These are phyloP conservation scores for Lepus americanus DNA, from an alignment of 2,113 vertebrate genomes.

Conservation along the genomic window DNA sequence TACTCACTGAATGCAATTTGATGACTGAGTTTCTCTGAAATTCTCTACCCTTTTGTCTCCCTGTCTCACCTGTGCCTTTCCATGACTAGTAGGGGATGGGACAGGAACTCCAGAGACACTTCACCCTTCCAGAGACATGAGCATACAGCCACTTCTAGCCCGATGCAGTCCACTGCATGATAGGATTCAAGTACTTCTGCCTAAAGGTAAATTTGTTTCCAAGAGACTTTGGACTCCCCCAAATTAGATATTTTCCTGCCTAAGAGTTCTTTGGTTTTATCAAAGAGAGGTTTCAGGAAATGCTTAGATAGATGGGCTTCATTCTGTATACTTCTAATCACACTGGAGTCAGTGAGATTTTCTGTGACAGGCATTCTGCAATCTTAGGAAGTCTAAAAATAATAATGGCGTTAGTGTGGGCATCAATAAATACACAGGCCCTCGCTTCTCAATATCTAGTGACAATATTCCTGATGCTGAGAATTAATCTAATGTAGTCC, in stretches of 20 bases:
- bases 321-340: not conserved
- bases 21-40: not conserved
- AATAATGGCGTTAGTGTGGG: not conserved
- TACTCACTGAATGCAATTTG: not conserved
- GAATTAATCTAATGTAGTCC: not conserved
- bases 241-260: slow-evolving; percentile 39
- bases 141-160: not conserved
- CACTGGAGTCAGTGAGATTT: not conserved
- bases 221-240: not conserved
- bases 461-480: not conserved
- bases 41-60: not conserved
- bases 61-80: not conserved
- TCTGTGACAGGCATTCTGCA: not conserved
- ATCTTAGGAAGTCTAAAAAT: not conserved
- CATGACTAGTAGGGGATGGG: not conserved
- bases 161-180: not conserved
- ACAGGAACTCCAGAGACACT: not conserved
- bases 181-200: not conserved
- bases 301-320: not conserved
- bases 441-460: slow-evolving; percentile 24
- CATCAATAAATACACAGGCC: not conserved
- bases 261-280: slow-evolving; percentile 43
- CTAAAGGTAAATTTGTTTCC: not conserved
- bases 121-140: not conserved
- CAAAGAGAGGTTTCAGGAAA: slow-evolving; percentile 43